Conservation (phyloP, 2,113 vertebrate genomes). For the Odontesthes bonariensis region DNA sequence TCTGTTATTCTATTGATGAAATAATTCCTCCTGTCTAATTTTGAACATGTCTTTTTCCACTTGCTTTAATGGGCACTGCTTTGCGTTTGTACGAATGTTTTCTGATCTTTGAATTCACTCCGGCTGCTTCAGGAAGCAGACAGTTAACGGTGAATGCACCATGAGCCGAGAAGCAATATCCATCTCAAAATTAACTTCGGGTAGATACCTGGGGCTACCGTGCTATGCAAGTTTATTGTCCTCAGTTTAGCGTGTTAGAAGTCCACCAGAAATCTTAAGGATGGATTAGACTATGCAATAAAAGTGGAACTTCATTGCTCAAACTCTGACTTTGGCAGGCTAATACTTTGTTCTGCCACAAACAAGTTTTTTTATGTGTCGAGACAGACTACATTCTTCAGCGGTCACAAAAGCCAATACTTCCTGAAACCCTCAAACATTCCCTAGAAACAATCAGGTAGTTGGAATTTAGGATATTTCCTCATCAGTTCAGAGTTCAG, state of each 20-base stretch:
- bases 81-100: conserved; percentile 10
- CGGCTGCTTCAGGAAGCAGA: conserved; percentile 30
- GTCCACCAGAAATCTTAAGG: background rate
- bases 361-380: too few relatives aligned
- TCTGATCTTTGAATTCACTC: conserved; percentile 25
- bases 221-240: conserved; percentile 27
- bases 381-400: too few relatives aligned
- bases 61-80: conserved; percentile 12
- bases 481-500: too few relatives aligned
- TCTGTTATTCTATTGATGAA: conserved; percentile 8
- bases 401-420: too few relatives aligned
- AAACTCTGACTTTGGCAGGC: background rate
- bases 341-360: background rate
- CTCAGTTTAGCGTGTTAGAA: background rate
- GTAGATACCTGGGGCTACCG: background rate
- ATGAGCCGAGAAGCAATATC: conserved; percentile 11
- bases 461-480: too few relatives aligned
- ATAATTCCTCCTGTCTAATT: conserved; percentile 1
- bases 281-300: conserved; percentile 63
- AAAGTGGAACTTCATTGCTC: conserved; percentile 29
- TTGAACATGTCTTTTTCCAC: background rate
- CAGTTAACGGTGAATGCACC: conserved; percentile 25
- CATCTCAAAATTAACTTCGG: conserved; percentile 1
- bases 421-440: too few relatives aligned
- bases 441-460: too few relatives aligned